These are phyloP conservation scores for Acromyrmex charruanus DNA, from an alignment of 1,140 invertebrate species.

Conservation along the genomic window DNA sequence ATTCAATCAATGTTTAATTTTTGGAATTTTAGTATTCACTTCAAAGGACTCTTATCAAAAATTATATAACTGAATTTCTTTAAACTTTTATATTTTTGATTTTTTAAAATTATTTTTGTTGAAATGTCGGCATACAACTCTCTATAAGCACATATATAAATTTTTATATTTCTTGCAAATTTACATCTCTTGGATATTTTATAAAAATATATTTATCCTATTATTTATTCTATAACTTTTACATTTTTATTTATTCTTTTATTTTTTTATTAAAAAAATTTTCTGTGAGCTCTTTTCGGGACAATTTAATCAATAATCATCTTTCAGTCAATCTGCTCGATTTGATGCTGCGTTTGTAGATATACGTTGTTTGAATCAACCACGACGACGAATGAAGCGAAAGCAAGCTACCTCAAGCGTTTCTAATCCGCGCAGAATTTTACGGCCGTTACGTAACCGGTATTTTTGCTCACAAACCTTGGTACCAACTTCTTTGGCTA, in stretches of 20 bases:
- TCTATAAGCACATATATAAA: background rate
- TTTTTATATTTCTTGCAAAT: background rate
- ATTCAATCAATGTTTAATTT: slow-evolving; percentile 9
- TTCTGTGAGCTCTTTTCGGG: background rate
- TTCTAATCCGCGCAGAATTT: slow-evolving; percentile 55
- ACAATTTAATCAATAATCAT: background rate
- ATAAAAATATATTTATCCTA: background rate
- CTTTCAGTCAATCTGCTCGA: background rate
- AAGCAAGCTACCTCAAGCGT: slow-evolving; percentile 47
- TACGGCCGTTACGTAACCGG: slow-evolving; percentile 55
- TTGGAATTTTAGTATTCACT: background rate
- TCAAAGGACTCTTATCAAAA: background rate
- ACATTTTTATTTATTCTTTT: background rate
- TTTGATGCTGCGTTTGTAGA: background rate
- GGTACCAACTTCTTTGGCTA: slow-evolving; percentile 59
- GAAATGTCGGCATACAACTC: background rate
- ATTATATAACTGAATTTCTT: slow-evolving; percentile 11
- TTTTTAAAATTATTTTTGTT: background rate
- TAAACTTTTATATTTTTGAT: background rate
- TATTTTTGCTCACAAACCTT: slow-evolving; percentile 68
- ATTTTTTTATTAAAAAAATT: background rate
- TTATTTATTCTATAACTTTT: background rate
- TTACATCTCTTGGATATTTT: no score
- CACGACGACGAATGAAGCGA: slow-evolving; percentile 15
- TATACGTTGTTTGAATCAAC: background rate